Percentiles rank a stretch among this genome's conserved stretches.
Conservation (phyloP, 2,888 invertebrate species). For the Drosophila putrida region DNA sequence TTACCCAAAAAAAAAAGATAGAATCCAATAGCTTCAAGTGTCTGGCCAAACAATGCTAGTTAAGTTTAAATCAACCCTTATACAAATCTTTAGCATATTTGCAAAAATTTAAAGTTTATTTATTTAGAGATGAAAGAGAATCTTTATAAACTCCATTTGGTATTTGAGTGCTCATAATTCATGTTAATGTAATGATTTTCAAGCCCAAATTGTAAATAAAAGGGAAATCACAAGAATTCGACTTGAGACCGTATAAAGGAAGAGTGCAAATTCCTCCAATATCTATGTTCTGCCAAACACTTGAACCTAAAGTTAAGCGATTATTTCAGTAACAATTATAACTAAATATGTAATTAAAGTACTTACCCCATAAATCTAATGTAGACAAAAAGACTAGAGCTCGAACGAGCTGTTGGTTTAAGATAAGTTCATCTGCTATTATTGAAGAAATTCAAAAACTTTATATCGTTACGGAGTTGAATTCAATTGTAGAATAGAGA, state of each 20-base stretch:
- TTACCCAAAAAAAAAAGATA: background rate
- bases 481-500: background rate
- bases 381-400: background rate
- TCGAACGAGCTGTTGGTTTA: conserved; percentile 22
- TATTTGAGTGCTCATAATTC: conserved; percentile 3
- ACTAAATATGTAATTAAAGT: background rate
- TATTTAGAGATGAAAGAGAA: conserved; percentile 38
- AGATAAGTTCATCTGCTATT: conserved; percentile 9
- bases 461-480: background rate
- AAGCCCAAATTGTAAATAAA: background rate
- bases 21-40: conserved; percentile 41
- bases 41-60: conserved; percentile 55
- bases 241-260: conserved; percentile 22
- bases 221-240: background rate
- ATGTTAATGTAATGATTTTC: background rate
- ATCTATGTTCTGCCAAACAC: background rate
- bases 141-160: background rate
- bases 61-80: background rate
- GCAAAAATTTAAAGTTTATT: conserved; percentile 48
- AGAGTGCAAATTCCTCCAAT: background rate
- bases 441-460: background rate
- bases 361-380: conserved; percentile 14
- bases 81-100: background rate
- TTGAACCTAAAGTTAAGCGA: background rate
- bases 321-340: too few species aligned